phyloP scores from a whole-genome alignment of 2,797 vertebrate species.

The Sebastes matsubarae region DNA sequence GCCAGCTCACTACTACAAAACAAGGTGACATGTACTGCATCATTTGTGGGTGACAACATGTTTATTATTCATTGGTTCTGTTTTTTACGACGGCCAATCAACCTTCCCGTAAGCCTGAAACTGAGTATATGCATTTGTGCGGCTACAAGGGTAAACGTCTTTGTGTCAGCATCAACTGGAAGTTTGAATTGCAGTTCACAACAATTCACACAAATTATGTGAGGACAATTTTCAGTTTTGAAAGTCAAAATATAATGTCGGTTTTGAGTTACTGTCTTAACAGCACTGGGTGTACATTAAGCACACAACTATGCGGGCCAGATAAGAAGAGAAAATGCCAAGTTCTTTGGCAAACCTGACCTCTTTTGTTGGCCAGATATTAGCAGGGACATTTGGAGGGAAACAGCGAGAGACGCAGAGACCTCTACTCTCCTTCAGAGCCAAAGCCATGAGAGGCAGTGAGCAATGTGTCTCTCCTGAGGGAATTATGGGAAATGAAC shows the following conservation, averaged over 20 bases:
- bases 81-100: not conserved
- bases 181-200: not conserved
- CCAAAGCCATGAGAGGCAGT: slow-evolving; percentile 42
- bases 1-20: not conserved
- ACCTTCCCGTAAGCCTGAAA: not conserved
- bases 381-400: not conserved
- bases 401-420: slow-evolving; percentile 17
- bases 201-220: not conserved
- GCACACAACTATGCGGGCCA: not conserved
- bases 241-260: not conserved
- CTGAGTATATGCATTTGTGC: not conserved
- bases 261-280: not conserved
- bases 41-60: not conserved
- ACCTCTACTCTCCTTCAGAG: slow-evolving; percentile 48
- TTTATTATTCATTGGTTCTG: slow-evolving; percentile 19
- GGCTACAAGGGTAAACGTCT: not conserved
- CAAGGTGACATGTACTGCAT: slow-evolving; percentile 5
- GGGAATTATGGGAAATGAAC: slow-evolving; percentile 68
- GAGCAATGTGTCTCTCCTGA: slow-evolving; percentile 54
- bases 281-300: not conserved
- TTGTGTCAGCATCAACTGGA: not conserved
- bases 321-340: slow-evolving; percentile 1
- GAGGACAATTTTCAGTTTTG: no score
- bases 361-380: slow-evolving; percentile 4
- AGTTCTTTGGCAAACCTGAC: slow-evolving; percentile 1